phyloP scores from a whole-genome alignment of 2,797 vertebrate genomes.

The Characodon lateralis region DNA sequence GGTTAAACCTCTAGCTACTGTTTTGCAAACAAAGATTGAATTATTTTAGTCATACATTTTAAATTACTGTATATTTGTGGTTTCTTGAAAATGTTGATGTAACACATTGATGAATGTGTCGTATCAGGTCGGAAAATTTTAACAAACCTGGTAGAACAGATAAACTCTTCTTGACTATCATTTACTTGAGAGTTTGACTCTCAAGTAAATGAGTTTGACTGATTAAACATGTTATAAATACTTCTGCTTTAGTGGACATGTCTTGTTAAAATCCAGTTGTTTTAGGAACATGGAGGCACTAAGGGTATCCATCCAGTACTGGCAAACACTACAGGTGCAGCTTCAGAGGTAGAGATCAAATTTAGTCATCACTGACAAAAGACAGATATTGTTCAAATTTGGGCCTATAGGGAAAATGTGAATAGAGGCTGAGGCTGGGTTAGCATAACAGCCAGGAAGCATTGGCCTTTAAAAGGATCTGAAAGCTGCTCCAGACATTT shows the following conservation, averaged over 20 bases:
- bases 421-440: background rate
- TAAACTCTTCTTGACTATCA: background rate
- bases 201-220: background rate
- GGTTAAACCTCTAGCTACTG: background rate
- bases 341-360: slow-evolving; percentile 16
- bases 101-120: background rate
- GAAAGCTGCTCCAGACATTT: slow-evolving; percentile 41
- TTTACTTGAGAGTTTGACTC: background rate
- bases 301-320: slow-evolving; percentile 4
- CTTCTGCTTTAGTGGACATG: background rate
- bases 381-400: slow-evolving; percentile 7
- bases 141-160: background rate
- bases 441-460: slow-evolving; percentile 8
- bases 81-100: background rate
- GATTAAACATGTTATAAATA: background rate
- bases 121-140: background rate
- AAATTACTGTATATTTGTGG: background rate
- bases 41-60: background rate
- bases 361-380: slow-evolving; percentile 9
- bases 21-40: background rate
- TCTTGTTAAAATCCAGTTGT: background rate
- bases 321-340: slow-evolving; percentile 3
- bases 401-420: background rate
- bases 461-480: slow-evolving; percentile 3
- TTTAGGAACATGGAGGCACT: slow-evolving; percentile 1